phyloP scores from a whole-genome alignment of 2,888 invertebrate genomes.

The Aelia acuminata region DNA sequence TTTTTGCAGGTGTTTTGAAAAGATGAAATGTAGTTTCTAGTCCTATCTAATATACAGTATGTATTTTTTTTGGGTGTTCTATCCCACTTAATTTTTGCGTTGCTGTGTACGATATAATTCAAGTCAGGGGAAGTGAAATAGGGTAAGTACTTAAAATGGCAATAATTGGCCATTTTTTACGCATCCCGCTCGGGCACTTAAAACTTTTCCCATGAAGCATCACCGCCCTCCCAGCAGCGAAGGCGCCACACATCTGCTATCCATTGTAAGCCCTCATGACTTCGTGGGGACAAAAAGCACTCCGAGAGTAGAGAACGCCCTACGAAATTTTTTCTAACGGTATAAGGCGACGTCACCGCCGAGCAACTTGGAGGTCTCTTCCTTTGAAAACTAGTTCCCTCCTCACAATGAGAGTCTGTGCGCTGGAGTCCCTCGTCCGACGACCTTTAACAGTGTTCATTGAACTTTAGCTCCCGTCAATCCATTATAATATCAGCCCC shows the following conservation, averaged over 20 bases:
- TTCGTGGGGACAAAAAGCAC: not conserved
- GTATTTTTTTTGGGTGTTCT: not conserved
- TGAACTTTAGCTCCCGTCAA: constrained; percentile 13
- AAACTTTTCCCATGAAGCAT: not conserved
- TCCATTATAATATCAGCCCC: not conserved
- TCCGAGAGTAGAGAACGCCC: not conserved
- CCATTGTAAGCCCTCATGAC: constrained; percentile 26
- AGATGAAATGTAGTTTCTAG: no score
- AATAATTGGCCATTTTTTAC: not conserved
- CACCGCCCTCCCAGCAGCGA: not conserved
- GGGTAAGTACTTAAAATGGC: not conserved
- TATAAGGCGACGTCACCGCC: constrained; percentile 8
- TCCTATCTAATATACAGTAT: no score
- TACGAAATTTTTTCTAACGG: constrained; percentile 46
- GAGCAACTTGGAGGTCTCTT: constrained; percentile 26
- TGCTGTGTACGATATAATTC: not conserved
- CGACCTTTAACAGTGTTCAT: constrained; percentile 38
- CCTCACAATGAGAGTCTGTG: constrained; percentile 24
- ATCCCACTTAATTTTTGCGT: not conserved
- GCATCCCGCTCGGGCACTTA: not conserved
- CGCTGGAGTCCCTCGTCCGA: constrained; percentile 17
- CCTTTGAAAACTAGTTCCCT: constrained; percentile 39
- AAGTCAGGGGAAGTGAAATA: not conserved
- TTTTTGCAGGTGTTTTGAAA: no score
- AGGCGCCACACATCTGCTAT: constrained; percentile 8